phyloP scores from a whole-genome alignment of 1,140 invertebrate genomes.

The Mycetomoellerius zeteki region DNA sequence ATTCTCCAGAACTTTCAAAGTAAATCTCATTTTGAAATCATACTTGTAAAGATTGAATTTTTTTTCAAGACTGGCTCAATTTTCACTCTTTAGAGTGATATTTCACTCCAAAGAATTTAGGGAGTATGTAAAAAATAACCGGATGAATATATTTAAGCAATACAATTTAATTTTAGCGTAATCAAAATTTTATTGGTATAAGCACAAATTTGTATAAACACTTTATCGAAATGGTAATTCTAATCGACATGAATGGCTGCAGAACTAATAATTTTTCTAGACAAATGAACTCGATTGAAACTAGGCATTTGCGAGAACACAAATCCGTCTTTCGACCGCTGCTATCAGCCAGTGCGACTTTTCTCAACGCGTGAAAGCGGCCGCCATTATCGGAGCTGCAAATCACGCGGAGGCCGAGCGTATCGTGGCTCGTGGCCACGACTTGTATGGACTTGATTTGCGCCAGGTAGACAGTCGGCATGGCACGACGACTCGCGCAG shows the following conservation, averaged over 20 bases:
- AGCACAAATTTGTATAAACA: neutral
- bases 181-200: neutral
- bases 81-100: too few species aligned
- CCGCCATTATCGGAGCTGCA: slow-evolving; percentile 50
- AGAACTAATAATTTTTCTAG: neutral
- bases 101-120: too few species aligned
- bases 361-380: slow-evolving; percentile 47
- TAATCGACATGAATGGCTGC: neutral
- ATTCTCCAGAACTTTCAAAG: too few species aligned
- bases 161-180: neutral
- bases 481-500: slow-evolving; percentile 18
- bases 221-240: neutral
- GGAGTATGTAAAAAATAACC: neutral
- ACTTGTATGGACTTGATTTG: slow-evolving; percentile 29
- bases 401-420: slow-evolving; percentile 62
- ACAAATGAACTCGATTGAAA: neutral
- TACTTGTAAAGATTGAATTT: too few species aligned
- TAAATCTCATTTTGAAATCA: too few species aligned
- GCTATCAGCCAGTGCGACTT: slow-evolving; percentile 5
- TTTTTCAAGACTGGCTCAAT: too few species aligned
- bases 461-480: slow-evolving; percentile 62
- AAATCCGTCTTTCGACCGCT: too few species aligned
- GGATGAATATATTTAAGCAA: neutral
- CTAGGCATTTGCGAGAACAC: neutral
- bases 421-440: slow-evolving; percentile 17